Evolutionary conservation across 2,888 invertebrate genomes (phyloP).

Genomic region (Phymatocera aterrima): DNA sequence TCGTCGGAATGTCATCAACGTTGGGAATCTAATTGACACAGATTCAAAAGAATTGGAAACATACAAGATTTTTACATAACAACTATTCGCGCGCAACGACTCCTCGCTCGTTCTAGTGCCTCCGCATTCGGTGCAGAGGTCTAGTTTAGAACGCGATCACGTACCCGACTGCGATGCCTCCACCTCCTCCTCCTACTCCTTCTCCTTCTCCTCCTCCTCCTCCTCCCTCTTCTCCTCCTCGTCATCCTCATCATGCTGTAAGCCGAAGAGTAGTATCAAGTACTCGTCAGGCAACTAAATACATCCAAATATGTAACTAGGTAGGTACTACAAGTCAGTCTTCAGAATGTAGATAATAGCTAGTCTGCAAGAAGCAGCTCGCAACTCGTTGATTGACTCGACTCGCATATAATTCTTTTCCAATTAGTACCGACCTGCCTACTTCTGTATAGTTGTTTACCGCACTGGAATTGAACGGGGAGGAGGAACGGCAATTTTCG

Average conservation of each 20-base stretch:
- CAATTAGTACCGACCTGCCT: background rate
- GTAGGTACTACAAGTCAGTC: background rate
- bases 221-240: too few relatives aligned
- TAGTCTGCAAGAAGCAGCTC: background rate
- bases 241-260: background rate
- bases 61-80: conserved; percentile 29
- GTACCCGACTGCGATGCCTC: too few relatives aligned
- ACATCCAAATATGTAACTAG: conserved; percentile 2
- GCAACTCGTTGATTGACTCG: background rate
- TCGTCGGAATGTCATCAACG: conserved; percentile 5
- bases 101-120: background rate
- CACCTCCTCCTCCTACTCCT: too few relatives aligned
- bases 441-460: too few relatives aligned
- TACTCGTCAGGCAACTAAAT: conserved; percentile 7
- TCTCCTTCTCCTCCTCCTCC: too few relatives aligned
- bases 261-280: background rate
- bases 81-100: conserved; percentile 47
- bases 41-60: conserved; percentile 21
- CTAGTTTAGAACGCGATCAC: conserved; percentile 11
- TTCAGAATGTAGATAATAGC: background rate
- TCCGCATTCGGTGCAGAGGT: background rate
- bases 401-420: background rate
- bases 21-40: conserved; percentile 32
- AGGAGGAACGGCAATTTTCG: background rate
- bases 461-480: background rate